Conservation (phyloP, 2,888 invertebrate genomes). For the Acanthopleura granulata region DNA sequence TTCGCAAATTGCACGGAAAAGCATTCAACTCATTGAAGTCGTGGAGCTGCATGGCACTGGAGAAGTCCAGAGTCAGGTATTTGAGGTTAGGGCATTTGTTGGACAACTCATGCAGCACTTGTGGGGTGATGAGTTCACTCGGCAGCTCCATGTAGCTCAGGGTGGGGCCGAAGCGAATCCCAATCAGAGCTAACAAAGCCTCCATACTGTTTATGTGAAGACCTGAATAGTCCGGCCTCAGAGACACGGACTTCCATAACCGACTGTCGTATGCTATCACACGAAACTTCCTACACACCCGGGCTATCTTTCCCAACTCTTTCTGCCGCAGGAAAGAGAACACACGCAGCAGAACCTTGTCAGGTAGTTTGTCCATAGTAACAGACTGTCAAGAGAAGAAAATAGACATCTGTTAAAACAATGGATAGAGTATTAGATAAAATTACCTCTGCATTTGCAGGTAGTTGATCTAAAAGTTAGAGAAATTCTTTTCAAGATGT, state of each 20-base stretch:
- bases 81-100: constrained; percentile 76
- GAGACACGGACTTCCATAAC: constrained; percentile 95
- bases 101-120: constrained; percentile 95
- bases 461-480: background rate
- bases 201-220: constrained; percentile 89
- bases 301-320: constrained; percentile 89
- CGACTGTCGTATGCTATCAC: constrained; percentile 94
- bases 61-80: constrained; percentile 93
- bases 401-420: background rate
- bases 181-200: constrained; percentile 85
- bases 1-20: constrained; percentile 96
- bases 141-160: constrained; percentile 76
- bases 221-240: constrained; percentile 96
- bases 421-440: background rate
- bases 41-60: constrained; percentile 90
- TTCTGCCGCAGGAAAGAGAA: constrained; percentile 94
- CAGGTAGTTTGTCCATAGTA: constrained; percentile 83
- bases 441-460: background rate
- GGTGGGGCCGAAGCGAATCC: constrained; percentile 71
- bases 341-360: constrained; percentile 93
- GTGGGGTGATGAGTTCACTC: constrained; percentile 96
- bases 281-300: constrained; percentile 96
- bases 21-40: constrained; percentile 99
- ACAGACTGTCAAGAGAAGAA: constrained; percentile 46
- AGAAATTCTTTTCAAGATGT: no score